Base-by-base conservation (phyloP, 2,113 vertebrate species). In the Pontoporia blainvillei region DNA sequence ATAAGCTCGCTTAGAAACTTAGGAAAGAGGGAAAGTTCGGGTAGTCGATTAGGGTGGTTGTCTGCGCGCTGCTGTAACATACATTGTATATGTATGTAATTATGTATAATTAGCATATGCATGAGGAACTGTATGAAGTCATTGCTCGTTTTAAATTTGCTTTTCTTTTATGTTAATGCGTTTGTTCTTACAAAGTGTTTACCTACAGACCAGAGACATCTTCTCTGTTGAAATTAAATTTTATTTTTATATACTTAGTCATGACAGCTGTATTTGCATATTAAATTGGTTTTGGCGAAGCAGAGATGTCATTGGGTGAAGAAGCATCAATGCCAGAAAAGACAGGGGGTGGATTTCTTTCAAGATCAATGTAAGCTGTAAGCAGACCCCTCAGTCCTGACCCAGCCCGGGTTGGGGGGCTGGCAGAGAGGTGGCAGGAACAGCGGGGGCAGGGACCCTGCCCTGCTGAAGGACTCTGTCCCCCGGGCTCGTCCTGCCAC, bases 401-500 rank as follows among this genome's bases (percentile, higher is more conserved):
- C 13, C 27, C 29, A 18, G 62, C 39, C 29, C 21, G 84, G 52
- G 39, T 66, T 6, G 49, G 49, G 39, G 1, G 2, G 61, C 79
- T 29, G 62, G 2, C 79, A 36, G 31, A 36, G 52, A 73, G 4
- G 81, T 34, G 27, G 94, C 67, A 36, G 46, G 34, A 36, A 17
- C 39, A 36, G 5, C 39, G 23, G 39, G 41, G 3, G 1, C 39
- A 4, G 23, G 21, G 18, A 23, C 41, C 59, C 29, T 61, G 11
- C 21, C 59, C 85, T 27, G 20, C 85, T 1, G 6, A 36, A 25
- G 76, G 5, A 23, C 62, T 11, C 27, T 31, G 29, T 31, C 1
- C 36, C n/a, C 90, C 39, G 7, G 17, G 39, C 27, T 27, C 27
- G 10, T 69, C 94, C 95, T 92, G 96, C 62, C n/a, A 17, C 41